These are phyloP conservation scores for Phrynocephalus guinanensis DNA, from an alignment of 2,797 vertebrate genomes.

Conservation along the genomic window DNA sequence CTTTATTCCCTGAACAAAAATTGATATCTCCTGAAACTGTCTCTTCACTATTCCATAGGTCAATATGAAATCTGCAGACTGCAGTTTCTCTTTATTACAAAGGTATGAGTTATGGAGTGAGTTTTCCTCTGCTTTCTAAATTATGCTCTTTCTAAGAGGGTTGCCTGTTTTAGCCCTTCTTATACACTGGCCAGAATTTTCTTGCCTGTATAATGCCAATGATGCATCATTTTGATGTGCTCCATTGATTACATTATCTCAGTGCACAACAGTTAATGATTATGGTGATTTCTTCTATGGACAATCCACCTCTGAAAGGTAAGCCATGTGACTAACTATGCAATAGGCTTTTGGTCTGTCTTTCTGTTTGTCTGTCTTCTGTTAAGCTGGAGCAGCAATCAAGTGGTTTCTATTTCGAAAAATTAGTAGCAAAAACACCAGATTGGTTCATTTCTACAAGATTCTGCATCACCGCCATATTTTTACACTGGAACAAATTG, in stretches of 20 bases:
- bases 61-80: background rate
- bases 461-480: background rate
- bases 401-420: background rate
- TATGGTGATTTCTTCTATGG: too few relatives aligned
- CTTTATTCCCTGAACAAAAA: conserved; percentile 38
- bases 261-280: too few relatives aligned
- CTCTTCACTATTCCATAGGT: background rate
- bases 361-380: too few relatives aligned
- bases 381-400: background rate
- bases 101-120: background rate
- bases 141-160: background rate
- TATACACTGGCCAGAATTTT: too few relatives aligned
- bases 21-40: conserved; percentile 43
- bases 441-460: background rate
- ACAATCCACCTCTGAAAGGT: too few relatives aligned
- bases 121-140: background rate
- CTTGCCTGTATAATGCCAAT: too few relatives aligned
- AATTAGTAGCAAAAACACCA: background rate
- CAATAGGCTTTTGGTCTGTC: too few relatives aligned
- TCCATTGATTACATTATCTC: too few relatives aligned
- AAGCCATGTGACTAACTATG: too few relatives aligned
- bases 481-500: background rate
- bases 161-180: too few relatives aligned
- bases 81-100: background rate
- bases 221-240: too few relatives aligned